Evolutionary conservation across 2,113 vertebrate genomes (phyloP).

Genomic region (Glaucidium brasilianum): DNA sequence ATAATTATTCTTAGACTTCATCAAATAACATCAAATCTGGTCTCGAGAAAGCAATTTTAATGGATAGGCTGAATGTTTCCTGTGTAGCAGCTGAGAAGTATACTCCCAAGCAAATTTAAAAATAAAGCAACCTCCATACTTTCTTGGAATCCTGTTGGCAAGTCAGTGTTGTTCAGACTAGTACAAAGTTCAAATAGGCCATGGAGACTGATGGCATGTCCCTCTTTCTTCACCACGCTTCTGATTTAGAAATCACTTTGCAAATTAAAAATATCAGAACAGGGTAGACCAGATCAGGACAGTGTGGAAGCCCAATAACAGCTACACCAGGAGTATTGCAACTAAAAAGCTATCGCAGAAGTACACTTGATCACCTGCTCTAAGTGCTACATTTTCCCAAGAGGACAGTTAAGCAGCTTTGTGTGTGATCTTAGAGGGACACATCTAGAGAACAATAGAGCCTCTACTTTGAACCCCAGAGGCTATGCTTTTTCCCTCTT

Average conservation of each 20-base stretch:
- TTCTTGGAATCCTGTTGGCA: constrained; percentile 25
- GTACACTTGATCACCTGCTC: neutral
- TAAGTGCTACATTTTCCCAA: neutral
- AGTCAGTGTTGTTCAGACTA: neutral
- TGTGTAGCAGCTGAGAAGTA: constrained; percentile 2
- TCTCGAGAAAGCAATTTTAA: neutral
- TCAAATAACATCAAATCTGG: constrained; percentile 1
- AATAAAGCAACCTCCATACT: neutral
- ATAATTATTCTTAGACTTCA: neutral
- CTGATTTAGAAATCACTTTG: constrained; percentile 26
- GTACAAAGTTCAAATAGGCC: constrained; percentile 12
- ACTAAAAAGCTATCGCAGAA: neutral
- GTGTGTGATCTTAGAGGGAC: neutral
- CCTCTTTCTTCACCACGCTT: neutral
- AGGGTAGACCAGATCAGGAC: neutral
- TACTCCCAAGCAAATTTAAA: constrained; percentile 39
- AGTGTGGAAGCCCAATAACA: fast-evolving
- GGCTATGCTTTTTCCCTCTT: neutral
- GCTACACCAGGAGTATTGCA: neutral
- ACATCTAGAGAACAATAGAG: neutral
- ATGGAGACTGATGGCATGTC: constrained; percentile 15
- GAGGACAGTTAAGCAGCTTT: neutral
- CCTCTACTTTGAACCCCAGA: neutral
- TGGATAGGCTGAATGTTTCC: neutral
- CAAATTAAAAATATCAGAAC: neutral